These are phyloP conservation scores for Conus betulinus DNA, from an alignment of 1,140 invertebrate genomes.

Conservation along the genomic window DNA sequence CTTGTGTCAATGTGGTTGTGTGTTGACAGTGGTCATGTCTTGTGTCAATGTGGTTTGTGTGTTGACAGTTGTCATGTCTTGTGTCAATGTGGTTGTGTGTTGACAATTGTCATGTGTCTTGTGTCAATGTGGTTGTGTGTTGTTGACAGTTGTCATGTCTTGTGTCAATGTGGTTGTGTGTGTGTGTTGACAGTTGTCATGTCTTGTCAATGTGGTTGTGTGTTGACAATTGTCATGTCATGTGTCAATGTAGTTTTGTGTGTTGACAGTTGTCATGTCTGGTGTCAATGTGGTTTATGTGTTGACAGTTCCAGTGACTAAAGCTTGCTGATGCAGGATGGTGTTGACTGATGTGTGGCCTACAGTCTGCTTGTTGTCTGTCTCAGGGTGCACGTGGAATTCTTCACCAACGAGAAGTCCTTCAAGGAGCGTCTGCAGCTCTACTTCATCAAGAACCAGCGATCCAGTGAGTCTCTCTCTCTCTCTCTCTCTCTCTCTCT, in stretches of 20 bases:
- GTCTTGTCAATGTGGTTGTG: background rate
- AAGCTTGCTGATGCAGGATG: no score
- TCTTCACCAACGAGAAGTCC: conserved; percentile 99
- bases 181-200: background rate
- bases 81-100: background rate
- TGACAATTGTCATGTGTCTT: no score
- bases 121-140: no score
- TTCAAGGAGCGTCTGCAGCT: conserved; percentile 98
- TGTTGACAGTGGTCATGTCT: background rate
- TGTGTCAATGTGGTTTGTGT: background rate
- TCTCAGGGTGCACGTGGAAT: conserved; percentile 97
- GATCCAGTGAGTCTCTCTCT: conserved; percentile 91
- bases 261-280: no score
- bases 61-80: background rate
- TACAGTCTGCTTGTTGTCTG: background rate
- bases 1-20: background rate
- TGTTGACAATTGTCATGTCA: background rate
- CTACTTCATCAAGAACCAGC: conserved; percentile 99
- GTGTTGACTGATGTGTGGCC: no score
- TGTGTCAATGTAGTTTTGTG: no score
- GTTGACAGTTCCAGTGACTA: no score
- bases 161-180: background rate
- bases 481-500: conserved; percentile 16
- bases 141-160: background rate
- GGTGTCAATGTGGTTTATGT: background rate